These are phyloP conservation scores for Microcaecilia unicolor DNA, from an alignment of 2,797 vertebrate genomes.

Conservation along the genomic window DNA sequence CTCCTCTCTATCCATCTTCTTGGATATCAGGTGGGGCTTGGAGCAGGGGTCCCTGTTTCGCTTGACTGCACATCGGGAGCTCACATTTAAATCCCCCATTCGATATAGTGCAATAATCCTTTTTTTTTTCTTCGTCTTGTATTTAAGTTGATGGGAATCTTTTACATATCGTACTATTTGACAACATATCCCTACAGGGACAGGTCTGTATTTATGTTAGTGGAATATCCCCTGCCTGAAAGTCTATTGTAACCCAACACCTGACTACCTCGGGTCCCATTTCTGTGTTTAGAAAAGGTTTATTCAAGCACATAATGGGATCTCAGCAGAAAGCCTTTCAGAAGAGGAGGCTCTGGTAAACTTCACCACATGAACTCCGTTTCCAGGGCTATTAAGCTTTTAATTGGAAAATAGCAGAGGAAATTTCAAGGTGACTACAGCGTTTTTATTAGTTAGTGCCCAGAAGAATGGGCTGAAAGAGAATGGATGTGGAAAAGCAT, in stretches of 20 bases:
- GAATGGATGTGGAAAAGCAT: slow-evolving; percentile 60
- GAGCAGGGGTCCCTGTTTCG: slow-evolving; percentile 16
- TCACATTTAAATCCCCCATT: slow-evolving; percentile 37
- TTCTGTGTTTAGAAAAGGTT: slow-evolving; percentile 86
- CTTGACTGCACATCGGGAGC: slow-evolving; percentile 32
- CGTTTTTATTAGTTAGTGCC: slow-evolving; percentile 67
- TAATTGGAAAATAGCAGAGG: slow-evolving; percentile 95
- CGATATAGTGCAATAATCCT: slow-evolving; percentile 47
- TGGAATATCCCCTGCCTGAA: slow-evolving; percentile 70
- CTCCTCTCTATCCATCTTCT: too few species aligned
- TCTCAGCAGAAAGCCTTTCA: slow-evolving; percentile 76
- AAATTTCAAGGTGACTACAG: slow-evolving; percentile 94
- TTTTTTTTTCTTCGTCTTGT: slow-evolving; percentile 49
- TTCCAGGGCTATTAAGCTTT: slow-evolving; percentile 97
- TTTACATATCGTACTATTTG: slow-evolving; percentile 52
- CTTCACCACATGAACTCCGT: slow-evolving; percentile 87
- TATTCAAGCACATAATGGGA: slow-evolving; percentile 98
- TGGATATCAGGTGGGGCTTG: too few species aligned
- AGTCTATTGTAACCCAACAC: slow-evolving; percentile 87
- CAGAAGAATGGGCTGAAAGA: slow-evolving; percentile 54
- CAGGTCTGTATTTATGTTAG: slow-evolving; percentile 58
- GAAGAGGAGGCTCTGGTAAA: slow-evolving; percentile 77
- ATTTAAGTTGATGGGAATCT: slow-evolving; percentile 49
- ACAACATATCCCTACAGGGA: slow-evolving; percentile 54
- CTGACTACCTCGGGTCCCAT: slow-evolving; percentile 75